Evolutionary conservation across 2,113 vertebrate genomes (phyloP), one percentile per base, ranked within the genome.

Genomic region (Eubucco bourcierii): DNA sequence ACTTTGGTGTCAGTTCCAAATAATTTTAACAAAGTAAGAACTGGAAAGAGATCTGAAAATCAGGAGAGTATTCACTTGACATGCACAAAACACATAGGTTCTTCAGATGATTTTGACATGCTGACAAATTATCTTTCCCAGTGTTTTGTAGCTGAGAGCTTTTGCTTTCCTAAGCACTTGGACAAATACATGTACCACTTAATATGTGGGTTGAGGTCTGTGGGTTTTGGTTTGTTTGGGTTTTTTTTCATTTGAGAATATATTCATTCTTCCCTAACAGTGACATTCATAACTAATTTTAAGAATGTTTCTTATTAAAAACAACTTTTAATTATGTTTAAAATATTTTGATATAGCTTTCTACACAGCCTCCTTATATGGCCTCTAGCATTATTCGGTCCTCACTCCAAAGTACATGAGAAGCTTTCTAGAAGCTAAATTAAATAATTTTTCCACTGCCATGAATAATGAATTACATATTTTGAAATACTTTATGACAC

Each of bases 401-500:
- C 58, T 84, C 34, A 68, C 59, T 72, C 24, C 50, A 27, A 78
- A 46, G 8, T 19, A 55, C 15, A 33, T 5, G 24, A 14, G 88
- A 66, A 10, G 53, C 47, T 44, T 83, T 60, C 18, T 65, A 84
- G 17, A 19, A 66, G n/a, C 29, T 71, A 33, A 91, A 34, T 56
- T 28, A 84, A 81, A 33, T 29, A 4, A 66, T 52, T 80, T 80
- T 90, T 93, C 67, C 64, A 91, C 18, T 21, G 76, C 31, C 41
- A 34, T 15, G 25, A 73, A 61, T 67, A 84, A 91, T 27, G 34
- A 53, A 37, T 11, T 31, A 63, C 6, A 64, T 31, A 60, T 39
- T 95, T 80, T 65, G 4, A 92, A 95, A 90, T 34, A 80, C 87
- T 95, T 96, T 80, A 92, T 84, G 90, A 96, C 85, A 91, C 67